A percentile compares a stretch with the other conserved stretches of the same genome.
Conservation (phyloP, 2,113 vertebrate species). For the Uropsilus gracilis region DNA sequence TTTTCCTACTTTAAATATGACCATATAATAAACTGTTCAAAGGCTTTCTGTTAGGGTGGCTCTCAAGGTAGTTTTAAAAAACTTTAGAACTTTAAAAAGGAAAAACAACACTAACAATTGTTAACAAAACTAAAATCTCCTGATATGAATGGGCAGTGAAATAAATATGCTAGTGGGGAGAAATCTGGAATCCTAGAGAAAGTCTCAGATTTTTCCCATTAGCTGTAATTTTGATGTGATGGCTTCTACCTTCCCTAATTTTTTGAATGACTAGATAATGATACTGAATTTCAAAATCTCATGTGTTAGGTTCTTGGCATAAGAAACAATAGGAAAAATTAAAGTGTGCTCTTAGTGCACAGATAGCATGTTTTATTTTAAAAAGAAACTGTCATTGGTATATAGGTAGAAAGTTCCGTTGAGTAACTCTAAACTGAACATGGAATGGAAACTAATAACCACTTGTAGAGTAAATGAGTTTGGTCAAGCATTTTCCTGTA, state of each 20-base stretch:
- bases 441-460: not conserved
- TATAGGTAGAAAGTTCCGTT: not conserved
- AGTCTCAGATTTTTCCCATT: not conserved
- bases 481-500: no score
- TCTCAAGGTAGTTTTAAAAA: not conserved
- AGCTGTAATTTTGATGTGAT: not conserved
- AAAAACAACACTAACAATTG: not conserved
- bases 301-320: not conserved
- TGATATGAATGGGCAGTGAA: not conserved
- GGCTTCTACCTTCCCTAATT: not conserved
- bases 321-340: not conserved
- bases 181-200: not conserved
- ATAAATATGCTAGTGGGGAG: constrained; percentile 14
- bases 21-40: not conserved
- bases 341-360: not conserved
- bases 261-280: not conserved
- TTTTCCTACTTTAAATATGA: constrained; percentile 9
- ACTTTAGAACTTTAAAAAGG: not conserved
- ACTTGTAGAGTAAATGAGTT: no score
- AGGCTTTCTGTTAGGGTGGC: not conserved
- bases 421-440: not conserved
- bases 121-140: not conserved
- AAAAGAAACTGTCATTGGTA: not conserved
- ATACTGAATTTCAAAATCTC: not conserved
- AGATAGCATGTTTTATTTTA: not conserved